Evolutionary conservation across 2,888 invertebrate species (phyloP).

Genomic region (Dolomedes plantarius): DNA sequence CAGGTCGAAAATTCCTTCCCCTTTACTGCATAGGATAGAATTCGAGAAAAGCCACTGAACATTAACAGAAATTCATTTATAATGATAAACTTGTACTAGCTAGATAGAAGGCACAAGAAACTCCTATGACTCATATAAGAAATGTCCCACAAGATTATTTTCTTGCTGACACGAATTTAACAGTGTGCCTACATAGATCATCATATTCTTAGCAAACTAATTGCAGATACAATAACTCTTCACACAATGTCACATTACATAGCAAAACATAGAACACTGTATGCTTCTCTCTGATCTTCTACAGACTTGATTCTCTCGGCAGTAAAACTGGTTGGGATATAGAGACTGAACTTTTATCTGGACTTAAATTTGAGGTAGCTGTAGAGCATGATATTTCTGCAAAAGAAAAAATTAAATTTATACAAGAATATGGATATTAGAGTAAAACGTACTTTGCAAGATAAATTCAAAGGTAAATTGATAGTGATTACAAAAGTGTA

Average conservation of each 20-base stretch:
- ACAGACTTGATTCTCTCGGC: conserved; percentile 69
- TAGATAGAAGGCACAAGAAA: conserved; percentile 67
- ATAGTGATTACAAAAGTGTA: no score
- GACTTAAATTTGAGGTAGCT: conserved; percentile 65
- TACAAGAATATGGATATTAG: no score
- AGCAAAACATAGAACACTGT: conserved; percentile 4
- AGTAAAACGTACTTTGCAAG: no score
- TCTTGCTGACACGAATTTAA: conserved; percentile 7
- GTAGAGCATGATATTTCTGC: conserved; percentile 61
- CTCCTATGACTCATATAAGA: conserved; percentile 52
- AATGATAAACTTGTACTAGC: conserved; percentile 69
- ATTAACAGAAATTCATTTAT: conserved; percentile 43
- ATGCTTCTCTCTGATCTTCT: background rate
- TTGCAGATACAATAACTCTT: background rate
- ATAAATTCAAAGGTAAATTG: no score
- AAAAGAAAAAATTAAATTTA: conserved; percentile 7
- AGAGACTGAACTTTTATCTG: conserved; percentile 48
- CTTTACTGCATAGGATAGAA: conserved; percentile 42
- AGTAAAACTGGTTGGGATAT: conserved; percentile 54
- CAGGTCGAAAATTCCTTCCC: conserved; percentile 25
- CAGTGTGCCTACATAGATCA: background rate
- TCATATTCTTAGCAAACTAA: background rate
- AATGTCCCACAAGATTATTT: conserved; percentile 34
- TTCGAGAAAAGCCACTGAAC: conserved; percentile 46
- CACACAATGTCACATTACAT: conserved; percentile 10